These are phyloP conservation scores for Nesoenas mayeri DNA, from an alignment of 2,113 vertebrate genomes.

Conservation along the genomic window DNA sequence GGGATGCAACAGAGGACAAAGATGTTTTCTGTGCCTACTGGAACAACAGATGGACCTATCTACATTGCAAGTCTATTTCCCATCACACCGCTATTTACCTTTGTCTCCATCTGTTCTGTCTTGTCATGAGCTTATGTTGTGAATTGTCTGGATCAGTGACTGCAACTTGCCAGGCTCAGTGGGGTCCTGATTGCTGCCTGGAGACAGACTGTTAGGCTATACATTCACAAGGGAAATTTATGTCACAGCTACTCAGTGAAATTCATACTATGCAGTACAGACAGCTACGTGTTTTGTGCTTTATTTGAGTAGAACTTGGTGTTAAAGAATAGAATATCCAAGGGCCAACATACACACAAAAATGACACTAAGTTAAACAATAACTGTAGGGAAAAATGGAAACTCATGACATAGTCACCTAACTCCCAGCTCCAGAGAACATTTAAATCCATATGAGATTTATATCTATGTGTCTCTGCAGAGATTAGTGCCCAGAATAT, in stretches of 20 bases:
- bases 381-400: neutral
- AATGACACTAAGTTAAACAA: neutral
- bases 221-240: slow-evolving; percentile 3
- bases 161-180: slow-evolving; percentile 32
- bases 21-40: neutral
- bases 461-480: neutral
- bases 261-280: neutral
- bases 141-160: slow-evolving; percentile 33
- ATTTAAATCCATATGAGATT: neutral
- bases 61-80: slow-evolving; percentile 23
- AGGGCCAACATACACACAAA: neutral
- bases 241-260: neutral
- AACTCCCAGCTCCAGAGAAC: neutral
- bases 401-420: neutral
- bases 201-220: slow-evolving; percentile 26
- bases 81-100: slow-evolving; percentile 34
- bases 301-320: neutral
- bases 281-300: neutral
- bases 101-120: slow-evolving; percentile 55
- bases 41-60: slow-evolving; percentile 49
- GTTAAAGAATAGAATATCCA: neutral
- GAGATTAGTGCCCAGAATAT: neutral
- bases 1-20: neutral
- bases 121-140: slow-evolving; percentile 52
- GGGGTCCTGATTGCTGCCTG: slow-evolving; percentile 39